Evolutionary conservation across 2,888 invertebrate genomes (phyloP), one percentile per base, ranked within the genome.

Genomic region (Lasioglossum malachurum): DNA sequence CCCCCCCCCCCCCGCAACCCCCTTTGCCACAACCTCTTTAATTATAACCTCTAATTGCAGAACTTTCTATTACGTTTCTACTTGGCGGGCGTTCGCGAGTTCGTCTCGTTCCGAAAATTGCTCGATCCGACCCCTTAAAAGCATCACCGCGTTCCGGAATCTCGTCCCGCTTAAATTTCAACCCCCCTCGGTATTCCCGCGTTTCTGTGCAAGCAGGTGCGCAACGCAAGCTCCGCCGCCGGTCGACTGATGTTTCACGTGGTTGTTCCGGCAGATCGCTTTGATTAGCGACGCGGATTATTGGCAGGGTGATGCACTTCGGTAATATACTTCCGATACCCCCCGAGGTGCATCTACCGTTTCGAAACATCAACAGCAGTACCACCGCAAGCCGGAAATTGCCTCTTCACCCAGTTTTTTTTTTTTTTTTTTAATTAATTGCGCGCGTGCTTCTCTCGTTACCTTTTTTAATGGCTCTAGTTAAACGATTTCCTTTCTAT

Each of bases 1-100:
- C 35, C n/a, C 10, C 44, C 19, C 64, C 35, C 23, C 8, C 76
- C 2, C 35, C n/a, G 5, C 44, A 14, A 53, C 35, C 23, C 8
- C 53, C 46, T 12, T 44, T 27, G 35, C 23, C 10, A 1, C 67
- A 14, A 38, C 49, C 67, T 79, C 75, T 84, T 82, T 86, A 87
- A 89, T 89, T 86, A 86, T 84, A 84, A 81, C 74, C 82, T 82
- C 79, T 90, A 87, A 89, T 89, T 86, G 78, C 87, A 81, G 74
- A 87, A 88, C 83, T 90, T 90, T 85, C 79, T 81, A 86, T 88
- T 82, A 83, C 80, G 74, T 85, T 86, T 72, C 80, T 74, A 60
- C 46, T 80, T 38, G 27, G 82, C 74, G 38, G 72, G 82, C 64
- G 23, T 23, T 60, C 41, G 76, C 76, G 73, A 72, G 41, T 69